phyloP scores from a whole-genome alignment of 2,113 vertebrate species.

The Poeciliopsis retropinna region DNA sequence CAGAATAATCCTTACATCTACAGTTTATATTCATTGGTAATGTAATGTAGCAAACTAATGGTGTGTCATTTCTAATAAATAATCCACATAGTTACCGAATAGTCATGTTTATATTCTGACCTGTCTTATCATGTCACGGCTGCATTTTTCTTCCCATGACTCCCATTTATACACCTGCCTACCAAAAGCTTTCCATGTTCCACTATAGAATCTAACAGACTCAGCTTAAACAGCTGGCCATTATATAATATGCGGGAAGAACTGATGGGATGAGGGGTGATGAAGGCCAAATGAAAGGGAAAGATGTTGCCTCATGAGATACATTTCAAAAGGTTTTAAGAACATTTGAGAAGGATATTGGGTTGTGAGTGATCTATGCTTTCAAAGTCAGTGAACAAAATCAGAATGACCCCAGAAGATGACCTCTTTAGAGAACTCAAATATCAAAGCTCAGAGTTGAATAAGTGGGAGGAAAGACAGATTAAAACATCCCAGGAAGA shows the following conservation, averaged over 20 bases:
- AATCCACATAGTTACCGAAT: neutral
- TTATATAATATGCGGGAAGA: conserved; percentile 28
- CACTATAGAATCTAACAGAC: neutral
- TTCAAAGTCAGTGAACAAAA: conserved; percentile 52
- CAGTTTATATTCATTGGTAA: neutral
- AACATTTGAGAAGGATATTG: conserved; percentile 35
- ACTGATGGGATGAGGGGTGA: conserved; percentile 26
- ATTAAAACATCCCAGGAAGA: conserved; percentile 7
- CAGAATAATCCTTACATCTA: neutral
- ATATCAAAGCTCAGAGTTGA: conserved; percentile 39
- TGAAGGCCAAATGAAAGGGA: conserved; percentile 16
- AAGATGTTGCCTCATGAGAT: conserved; percentile 30
- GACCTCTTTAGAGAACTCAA: conserved; percentile 16
- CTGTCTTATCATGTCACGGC: neutral
- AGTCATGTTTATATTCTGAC: neutral
- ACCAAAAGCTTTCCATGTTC: conserved; percentile 5
- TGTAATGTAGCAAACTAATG: neutral
- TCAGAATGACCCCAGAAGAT: neutral
- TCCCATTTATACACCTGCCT: neutral
- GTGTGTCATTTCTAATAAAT: neutral
- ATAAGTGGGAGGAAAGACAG: conserved; percentile 9
- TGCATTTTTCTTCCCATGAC: neutral
- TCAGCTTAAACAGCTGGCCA: conserved; percentile 12
- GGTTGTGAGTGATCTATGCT: conserved; percentile 45
- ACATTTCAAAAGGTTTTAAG: conserved; percentile 49